These are phyloP conservation scores for Tinea semifulvella DNA, from an alignment of 2,888 invertebrate genomes.

Conservation along the genomic window DNA sequence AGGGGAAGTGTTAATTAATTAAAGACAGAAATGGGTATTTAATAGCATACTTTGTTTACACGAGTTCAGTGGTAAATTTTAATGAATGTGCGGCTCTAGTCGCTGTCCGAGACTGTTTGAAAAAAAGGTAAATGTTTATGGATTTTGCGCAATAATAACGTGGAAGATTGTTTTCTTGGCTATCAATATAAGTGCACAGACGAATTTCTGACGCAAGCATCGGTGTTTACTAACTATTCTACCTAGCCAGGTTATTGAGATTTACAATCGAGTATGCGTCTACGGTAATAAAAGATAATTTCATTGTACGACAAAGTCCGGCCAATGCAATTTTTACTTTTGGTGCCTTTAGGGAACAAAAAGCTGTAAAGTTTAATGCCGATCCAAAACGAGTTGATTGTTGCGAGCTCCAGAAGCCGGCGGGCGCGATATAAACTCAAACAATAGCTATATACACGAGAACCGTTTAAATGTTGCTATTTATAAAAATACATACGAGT, in stretches of 20 bases:
- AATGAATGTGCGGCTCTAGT: background rate
- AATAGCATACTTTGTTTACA: slow-evolving; percentile 11
- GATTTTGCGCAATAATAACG: slow-evolving; percentile 19
- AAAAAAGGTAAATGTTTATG: slow-evolving; percentile 21
- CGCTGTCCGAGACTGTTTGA: slow-evolving; percentile 11
- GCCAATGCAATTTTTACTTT: background rate
- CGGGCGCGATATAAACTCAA: too few species aligned
- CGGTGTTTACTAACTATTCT: slow-evolving; percentile 22
- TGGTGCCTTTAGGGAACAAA: slow-evolving; percentile 6
- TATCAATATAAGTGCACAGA: slow-evolving; percentile 17
- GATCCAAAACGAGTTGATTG: background rate
- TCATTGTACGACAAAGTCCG: slow-evolving; percentile 3
- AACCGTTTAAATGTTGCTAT: background rate
- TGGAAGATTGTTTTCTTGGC: slow-evolving; percentile 23
- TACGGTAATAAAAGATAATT: slow-evolving; percentile 24
- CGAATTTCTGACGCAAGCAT: slow-evolving; percentile 27
- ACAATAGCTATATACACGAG: too few species aligned
- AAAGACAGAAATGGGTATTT: slow-evolving; percentile 9
- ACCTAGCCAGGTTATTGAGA: slow-evolving; percentile 21
- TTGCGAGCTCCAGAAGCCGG: too few species aligned
- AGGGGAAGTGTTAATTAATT: slow-evolving; percentile 9
- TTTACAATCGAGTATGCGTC: slow-evolving; percentile 26
- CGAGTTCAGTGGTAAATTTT: slow-evolving; percentile 1
- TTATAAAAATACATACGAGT: background rate
- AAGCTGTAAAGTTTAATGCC: background rate